Evolutionary conservation across 2,888 invertebrate species (phyloP).

Genomic region (Spicauda simplicius): DNA sequence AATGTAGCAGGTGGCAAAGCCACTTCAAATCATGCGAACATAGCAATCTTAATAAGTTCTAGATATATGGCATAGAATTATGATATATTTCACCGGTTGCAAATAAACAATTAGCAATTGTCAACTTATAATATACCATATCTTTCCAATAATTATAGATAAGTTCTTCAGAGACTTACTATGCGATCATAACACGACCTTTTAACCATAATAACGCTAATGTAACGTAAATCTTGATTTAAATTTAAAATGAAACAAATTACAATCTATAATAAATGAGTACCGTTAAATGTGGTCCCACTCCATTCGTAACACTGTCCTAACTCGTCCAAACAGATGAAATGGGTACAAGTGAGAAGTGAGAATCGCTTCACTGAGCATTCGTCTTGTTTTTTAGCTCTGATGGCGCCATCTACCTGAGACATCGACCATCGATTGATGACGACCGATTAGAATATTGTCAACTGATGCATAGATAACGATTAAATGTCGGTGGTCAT

Average conservation of each 20-base stretch:
- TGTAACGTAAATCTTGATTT: no score
- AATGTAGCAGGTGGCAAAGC: no score
- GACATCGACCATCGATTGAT: constrained; percentile 40
- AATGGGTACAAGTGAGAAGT: constrained; percentile 35
- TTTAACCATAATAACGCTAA: no score
- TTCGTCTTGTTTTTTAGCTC: constrained; percentile 49
- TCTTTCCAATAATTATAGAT: no score
- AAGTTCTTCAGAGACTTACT: no score
- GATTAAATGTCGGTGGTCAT: constrained; percentile 12
- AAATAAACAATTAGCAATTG: no score
- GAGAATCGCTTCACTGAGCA: constrained; percentile 48
- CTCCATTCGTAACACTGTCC: constrained; percentile 31
- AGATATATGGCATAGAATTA: no score
- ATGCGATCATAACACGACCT: no score
- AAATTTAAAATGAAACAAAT: background rate
- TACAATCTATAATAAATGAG: background rate
- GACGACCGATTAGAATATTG: constrained; percentile 31
- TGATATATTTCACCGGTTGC: no score
- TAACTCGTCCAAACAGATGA: constrained; percentile 26
- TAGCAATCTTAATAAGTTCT: no score
- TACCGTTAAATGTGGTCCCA: constrained; percentile 19
- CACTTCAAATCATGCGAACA: no score
- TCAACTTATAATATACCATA: no score
- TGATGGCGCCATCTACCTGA: constrained; percentile 48
- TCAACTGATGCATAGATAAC: constrained; percentile 12